A percentile compares a stretch with the other conserved stretches of the same genome.
These are phyloP conservation scores for Syngnathus acus DNA, from an alignment of 2,797 vertebrate species.

Conservation along the genomic window DNA sequence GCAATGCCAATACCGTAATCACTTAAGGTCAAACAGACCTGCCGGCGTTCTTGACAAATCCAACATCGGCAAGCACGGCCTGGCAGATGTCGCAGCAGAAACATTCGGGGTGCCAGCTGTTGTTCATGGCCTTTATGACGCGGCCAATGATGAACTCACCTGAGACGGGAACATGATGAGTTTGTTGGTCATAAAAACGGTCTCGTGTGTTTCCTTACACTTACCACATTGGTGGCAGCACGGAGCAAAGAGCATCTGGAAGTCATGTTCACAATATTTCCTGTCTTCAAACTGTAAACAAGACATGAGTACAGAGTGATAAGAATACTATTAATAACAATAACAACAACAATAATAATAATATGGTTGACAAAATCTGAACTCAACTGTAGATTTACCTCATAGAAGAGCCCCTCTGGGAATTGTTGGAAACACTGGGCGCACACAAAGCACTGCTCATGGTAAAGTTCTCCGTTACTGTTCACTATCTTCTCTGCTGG, in stretches of 20 bases:
- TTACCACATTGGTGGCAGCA: conserved; percentile 98
- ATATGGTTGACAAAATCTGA: not conserved
- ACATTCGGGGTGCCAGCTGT: conserved; percentile 97
- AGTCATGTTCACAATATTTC: conserved; percentile 98
- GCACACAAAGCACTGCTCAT: conserved; percentile 94
- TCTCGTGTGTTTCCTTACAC: conserved; percentile 33
- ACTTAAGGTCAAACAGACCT: conserved; percentile 68
- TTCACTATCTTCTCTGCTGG: conserved; percentile 95
- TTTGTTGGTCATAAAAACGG: not conserved
- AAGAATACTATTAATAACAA: not conserved
- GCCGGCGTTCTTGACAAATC: conserved; percentile 97
- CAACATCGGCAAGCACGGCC: conserved; percentile 87
- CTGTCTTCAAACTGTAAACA: conserved; percentile 86
- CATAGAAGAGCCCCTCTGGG: conserved; percentile 94
- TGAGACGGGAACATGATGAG: conserved; percentile 34
- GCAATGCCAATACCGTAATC: not conserved
- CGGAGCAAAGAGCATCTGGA: conserved; percentile 98
- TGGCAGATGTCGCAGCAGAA: conserved; percentile 96
- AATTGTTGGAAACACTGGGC: conserved; percentile 98
- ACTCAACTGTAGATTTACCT: conserved; percentile 65
- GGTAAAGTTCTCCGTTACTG: conserved; percentile 94
- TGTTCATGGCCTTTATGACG: conserved; percentile 99
- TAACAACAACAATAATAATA: not conserved
- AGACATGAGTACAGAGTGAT: not conserved
- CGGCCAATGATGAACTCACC: conserved; percentile 98